Evolutionary conservation across 2,888 invertebrate genomes (phyloP).

Genomic region (Aphodius granarius): DNA sequence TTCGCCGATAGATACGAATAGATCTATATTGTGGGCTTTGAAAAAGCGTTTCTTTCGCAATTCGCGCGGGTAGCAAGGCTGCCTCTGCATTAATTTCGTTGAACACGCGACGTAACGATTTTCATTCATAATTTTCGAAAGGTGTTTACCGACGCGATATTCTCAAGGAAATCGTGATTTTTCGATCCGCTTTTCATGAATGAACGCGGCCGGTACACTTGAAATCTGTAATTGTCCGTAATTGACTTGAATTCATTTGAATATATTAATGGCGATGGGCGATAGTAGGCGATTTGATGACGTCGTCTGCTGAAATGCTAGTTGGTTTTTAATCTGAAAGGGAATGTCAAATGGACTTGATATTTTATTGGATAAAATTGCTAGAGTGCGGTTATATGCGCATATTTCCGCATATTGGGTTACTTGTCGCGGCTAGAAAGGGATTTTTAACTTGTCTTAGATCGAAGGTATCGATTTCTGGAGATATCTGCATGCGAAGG

Average conservation of each 20-base stretch:
- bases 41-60: background rate
- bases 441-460: conserved; percentile 5
- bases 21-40: background rate
- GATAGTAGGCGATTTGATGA: background rate
- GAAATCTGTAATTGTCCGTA: background rate
- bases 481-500: conserved; percentile 8
- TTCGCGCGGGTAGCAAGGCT: background rate
- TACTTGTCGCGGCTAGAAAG: background rate
- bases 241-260: background rate
- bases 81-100: background rate
- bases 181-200: background rate
- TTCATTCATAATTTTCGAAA: background rate
- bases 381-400: background rate
- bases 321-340: background rate
- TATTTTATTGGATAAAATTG: background rate
- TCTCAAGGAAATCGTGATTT: background rate
- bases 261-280: background rate
- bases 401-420: conserved; percentile 8
- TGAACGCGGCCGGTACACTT: background rate
- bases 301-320: background rate
- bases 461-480: conserved; percentile 7
- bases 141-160: background rate
- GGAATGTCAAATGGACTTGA: background rate
- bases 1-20: background rate
- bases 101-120: background rate